Base-by-base conservation (phyloP, 2,113 vertebrate genomes). In the Alosa alosa region DNA sequence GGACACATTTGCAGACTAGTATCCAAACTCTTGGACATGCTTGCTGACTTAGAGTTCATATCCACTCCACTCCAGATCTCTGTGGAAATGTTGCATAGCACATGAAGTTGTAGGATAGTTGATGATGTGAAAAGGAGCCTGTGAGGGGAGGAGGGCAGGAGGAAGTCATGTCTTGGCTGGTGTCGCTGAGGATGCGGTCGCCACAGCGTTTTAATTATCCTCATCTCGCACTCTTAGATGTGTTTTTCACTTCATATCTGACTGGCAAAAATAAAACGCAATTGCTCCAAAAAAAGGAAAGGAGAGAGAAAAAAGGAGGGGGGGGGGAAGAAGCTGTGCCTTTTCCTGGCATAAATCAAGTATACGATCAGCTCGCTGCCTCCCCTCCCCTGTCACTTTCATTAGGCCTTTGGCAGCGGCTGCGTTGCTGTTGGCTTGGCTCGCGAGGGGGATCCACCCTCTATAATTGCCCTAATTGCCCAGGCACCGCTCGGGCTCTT, bases 381-480 rank as follows among this genome's bases (percentile, higher is more conserved):
- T 72, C 81, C 81, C 85, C 85, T 87, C 89, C 86, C 46, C 81
- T 87, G 86, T 88, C 89, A 86, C 88, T 90, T 90, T 88, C 88
- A 88, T 91, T 89, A 87, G 87, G 89, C 86, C 89, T 89, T 86
- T 88, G 88, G 90, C 88, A 86, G 78, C 41, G 82, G 55, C 82
- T 85, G 87, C 88, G 89, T 90, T 89, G 86, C 88, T 90, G 86
- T 89, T 87, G 87, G 86, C 90, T 57, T 91, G 86, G 85, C 90
- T 87, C 86, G 81, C 85, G 82, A 82, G 87, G 88, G 83, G 82
- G 91, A 91, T 91, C 91, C 91, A 88, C 90, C 90, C 92, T 87
- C 87, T 86, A 86, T 92, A 92, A 92, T 92, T 92, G 92, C 94
- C 89, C 94, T 92, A 92, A 95, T 95, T 96, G 95, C 95, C 94